phyloP scores from a whole-genome alignment of 2,113 vertebrate genomes.

The Anguilla rostrata region DNA sequence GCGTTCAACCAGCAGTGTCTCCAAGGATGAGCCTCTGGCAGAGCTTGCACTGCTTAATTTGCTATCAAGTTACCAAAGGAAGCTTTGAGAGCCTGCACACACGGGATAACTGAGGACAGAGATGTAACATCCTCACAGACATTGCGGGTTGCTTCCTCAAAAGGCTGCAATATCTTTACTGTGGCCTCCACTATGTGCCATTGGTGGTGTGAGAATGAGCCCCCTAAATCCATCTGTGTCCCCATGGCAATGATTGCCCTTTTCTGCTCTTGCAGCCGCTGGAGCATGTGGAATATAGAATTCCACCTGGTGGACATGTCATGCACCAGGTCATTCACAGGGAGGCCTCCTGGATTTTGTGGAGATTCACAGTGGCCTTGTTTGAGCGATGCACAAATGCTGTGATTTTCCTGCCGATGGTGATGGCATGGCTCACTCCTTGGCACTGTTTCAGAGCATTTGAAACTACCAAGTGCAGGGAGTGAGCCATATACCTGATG shows the following conservation, averaged over 20 bases:
- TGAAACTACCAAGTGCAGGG: constrained; percentile 4
- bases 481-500: not conserved
- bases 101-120: not conserved
- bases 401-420: constrained; percentile 17
- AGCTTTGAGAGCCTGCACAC: not conserved
- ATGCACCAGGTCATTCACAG: constrained; percentile 14
- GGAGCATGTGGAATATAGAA: constrained; percentile 16
- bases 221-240: not conserved
- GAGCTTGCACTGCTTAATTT: not conserved
- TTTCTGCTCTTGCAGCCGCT: constrained; percentile 12
- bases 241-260: constrained; percentile 6
- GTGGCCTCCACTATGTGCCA: not conserved
- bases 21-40: not conserved
- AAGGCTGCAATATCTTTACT: too few relatives aligned
- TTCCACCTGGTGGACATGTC: constrained; percentile 22
- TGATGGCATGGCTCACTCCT: constrained; percentile 9
- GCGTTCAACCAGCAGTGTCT: not conserved
- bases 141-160: too few relatives aligned
- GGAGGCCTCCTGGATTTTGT: constrained; percentile 2
- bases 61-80: not conserved
- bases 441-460: constrained; percentile 15
- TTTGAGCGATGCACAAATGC: constrained; percentile 2
- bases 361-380: not conserved
- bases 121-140: not conserved
- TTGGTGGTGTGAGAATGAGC: not conserved